Conservation (phyloP, 2,888 invertebrate species). For the Toxonevra muliebris region DNA sequence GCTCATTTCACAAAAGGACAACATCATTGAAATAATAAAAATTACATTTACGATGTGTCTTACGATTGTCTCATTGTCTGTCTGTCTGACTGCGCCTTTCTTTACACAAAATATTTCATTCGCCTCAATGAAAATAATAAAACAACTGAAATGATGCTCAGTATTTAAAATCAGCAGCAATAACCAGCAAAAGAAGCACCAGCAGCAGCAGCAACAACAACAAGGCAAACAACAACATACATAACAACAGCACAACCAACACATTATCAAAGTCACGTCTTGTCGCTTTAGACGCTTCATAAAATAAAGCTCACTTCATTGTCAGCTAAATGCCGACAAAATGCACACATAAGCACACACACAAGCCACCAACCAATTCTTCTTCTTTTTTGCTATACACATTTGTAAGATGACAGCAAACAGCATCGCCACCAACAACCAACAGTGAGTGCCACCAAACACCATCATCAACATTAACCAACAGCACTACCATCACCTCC, state of each 20-base stretch:
- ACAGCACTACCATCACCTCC: too few species aligned
- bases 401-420: too few species aligned
- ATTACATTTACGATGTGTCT: constrained; percentile 30
- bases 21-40: constrained; percentile 30
- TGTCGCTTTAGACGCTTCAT: constrained; percentile 27
- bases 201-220: constrained; percentile 15
- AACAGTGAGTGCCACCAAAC: too few species aligned
- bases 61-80: background rate
- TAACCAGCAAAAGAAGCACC: constrained; percentile 9
- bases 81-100: too few species aligned
- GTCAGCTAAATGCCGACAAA: constrained; percentile 8
- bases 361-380: too few species aligned
- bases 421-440: too few species aligned
- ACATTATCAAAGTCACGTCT: constrained; percentile 31
- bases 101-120: too few species aligned
- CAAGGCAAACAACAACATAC: background rate
- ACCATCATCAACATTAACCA: too few species aligned
- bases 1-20: background rate
- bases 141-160: too few species aligned
- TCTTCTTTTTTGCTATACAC: too few species aligned
- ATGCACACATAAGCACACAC: background rate
- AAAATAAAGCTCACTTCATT: constrained; percentile 13
- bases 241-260: background rate
- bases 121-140: too few species aligned
- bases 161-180: too few species aligned